Evolutionary conservation across 1,140 invertebrate species (phyloP).

Genomic region (Drosophila mojavensis): DNA sequence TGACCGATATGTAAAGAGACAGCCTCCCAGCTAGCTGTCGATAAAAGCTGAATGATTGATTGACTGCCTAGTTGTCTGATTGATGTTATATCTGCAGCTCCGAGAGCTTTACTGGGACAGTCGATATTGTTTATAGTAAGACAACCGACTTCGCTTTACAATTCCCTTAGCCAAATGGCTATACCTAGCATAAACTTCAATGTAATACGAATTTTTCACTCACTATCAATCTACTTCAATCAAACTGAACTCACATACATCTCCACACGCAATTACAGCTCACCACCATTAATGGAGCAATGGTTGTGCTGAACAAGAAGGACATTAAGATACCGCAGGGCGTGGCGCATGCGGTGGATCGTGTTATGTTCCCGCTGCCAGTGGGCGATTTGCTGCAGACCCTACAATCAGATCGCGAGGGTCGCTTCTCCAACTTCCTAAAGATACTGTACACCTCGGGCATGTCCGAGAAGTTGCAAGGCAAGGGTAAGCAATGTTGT

Average conservation of each 20-base stretch:
- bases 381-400: constrained; percentile 93
- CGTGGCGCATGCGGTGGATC: constrained; percentile 93
- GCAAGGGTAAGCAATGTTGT: constrained; percentile 63
- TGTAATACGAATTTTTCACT: too few relatives aligned
- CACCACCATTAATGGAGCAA: constrained; percentile 93
- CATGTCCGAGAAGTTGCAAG: constrained; percentile 88
- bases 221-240: too few relatives aligned
- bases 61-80: too few relatives aligned
- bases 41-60: too few relatives aligned
- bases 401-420: constrained; percentile 91
- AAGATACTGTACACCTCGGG: constrained; percentile 90
- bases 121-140: too few relatives aligned
- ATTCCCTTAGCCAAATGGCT: too few relatives aligned
- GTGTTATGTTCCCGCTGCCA: constrained; percentile 94
- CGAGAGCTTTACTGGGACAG: too few relatives aligned
- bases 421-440: constrained; percentile 91
- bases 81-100: too few relatives aligned
- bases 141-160: too few relatives aligned
- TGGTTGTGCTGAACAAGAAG: constrained; percentile 90
- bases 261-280: constrained; percentile 84
- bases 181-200: too few relatives aligned
- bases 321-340: constrained; percentile 93
- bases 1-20: too few relatives aligned
- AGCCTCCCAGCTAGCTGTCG: too few relatives aligned
- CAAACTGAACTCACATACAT: neutral